phyloP scores from a whole-genome alignment of 2,888 invertebrate species.

The Sarcophaga carnaria region DNA sequence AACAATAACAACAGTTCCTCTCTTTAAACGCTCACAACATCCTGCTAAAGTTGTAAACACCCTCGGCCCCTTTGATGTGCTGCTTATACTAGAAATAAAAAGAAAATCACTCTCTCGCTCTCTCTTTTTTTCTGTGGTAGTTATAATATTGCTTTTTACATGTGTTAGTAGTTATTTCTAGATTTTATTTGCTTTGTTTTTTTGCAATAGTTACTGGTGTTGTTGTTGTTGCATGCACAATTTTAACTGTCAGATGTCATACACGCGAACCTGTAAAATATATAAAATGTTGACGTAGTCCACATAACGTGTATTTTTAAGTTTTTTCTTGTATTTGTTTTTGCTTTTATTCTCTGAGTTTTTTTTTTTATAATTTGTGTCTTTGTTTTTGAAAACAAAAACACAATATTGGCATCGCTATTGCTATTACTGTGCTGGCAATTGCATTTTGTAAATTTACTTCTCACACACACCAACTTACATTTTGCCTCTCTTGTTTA shows the following conservation, averaged over 20 bases:
- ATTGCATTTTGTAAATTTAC: background rate
- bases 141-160: background rate
- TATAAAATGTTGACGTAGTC: slow-evolving; percentile 55
- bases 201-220: background rate
- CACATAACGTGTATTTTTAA: slow-evolving; percentile 17
- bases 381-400: too few species aligned
- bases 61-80: background rate
- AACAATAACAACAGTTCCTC: background rate
- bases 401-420: too few species aligned
- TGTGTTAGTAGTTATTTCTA: background rate
- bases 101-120: too few species aligned
- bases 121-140: background rate
- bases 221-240: background rate
- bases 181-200: background rate
- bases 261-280: slow-evolving; percentile 50
- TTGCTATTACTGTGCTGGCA: too few species aligned
- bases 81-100: too few species aligned
- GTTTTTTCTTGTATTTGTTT: slow-evolving; percentile 17
- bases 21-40: background rate
- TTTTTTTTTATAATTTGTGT: slow-evolving; percentile 1
- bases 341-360: background rate
- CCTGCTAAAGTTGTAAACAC: background rate
- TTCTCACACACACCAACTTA: background rate
- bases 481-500: background rate
- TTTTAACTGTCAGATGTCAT: slow-evolving; percentile 50